A percentile compares a stretch with the other conserved stretches of the same genome.
These are phyloP conservation scores for Pseudotriccus pelzelni DNA, from an alignment of 2,797 vertebrate species.

Conservation along the genomic window DNA sequence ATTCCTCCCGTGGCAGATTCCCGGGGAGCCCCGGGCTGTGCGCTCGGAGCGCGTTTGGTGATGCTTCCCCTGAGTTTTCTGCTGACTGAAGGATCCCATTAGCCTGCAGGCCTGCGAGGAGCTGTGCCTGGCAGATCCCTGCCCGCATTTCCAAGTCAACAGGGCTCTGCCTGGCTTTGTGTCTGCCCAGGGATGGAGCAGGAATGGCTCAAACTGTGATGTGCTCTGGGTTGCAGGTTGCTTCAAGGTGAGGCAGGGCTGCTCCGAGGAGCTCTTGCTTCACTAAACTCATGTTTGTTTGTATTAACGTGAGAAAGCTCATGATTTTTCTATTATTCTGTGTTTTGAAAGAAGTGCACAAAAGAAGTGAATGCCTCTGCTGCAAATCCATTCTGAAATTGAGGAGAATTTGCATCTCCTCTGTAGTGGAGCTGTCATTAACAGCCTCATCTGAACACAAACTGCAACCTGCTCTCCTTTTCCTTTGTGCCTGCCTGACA, in stretches of 20 bases:
- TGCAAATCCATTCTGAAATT: background rate
- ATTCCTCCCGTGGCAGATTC: background rate
- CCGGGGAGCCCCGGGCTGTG: fast-evolving
- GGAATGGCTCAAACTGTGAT: background rate
- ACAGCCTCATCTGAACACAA: background rate
- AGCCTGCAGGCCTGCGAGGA: background rate
- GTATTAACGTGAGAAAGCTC: background rate
- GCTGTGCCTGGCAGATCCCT: background rate
- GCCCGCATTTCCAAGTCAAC: background rate
- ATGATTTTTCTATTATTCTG: background rate
- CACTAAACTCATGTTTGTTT: fast-evolving
- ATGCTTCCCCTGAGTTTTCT: background rate
- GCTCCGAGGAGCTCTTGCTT: background rate
- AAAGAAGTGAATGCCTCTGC: background rate
- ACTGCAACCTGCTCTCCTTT: background rate
- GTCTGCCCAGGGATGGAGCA: background rate
- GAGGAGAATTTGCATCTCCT: background rate
- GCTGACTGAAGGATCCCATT: background rate
- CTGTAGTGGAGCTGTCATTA: background rate
- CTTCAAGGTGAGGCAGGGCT: background rate
- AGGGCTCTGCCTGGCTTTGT: background rate
- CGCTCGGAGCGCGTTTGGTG: background rate
- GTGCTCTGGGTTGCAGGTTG: background rate
- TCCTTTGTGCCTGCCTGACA: background rate
- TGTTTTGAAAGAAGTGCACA: background rate